Evolutionary conservation across 2,113 vertebrate species (phyloP).

Genomic region (Parus major): DNA sequence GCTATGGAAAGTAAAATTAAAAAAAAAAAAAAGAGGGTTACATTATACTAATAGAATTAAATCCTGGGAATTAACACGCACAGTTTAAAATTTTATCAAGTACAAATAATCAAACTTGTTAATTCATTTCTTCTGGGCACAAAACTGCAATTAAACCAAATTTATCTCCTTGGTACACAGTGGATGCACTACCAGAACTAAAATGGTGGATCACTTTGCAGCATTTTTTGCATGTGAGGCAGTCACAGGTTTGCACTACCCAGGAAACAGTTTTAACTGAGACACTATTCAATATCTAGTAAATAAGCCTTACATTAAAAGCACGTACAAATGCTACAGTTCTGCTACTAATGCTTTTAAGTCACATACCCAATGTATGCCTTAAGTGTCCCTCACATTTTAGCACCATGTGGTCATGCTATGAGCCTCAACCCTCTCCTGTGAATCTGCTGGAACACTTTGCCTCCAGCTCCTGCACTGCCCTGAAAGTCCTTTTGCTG

Average conservation of each 20-base stretch:
- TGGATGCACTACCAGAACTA: background rate
- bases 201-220: background rate
- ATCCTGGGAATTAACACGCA: background rate
- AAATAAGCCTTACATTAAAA: background rate
- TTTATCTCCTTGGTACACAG: background rate
- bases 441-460: background rate
- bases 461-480: background rate
- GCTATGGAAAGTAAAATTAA: background rate
- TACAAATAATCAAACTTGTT: background rate
- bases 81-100: conserved; percentile 16
- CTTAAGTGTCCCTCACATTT: background rate
- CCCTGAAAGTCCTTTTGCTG: accelerated
- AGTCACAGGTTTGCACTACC: background rate
- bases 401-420: background rate
- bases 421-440: accelerated
- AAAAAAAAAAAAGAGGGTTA: background rate
- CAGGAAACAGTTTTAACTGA: background rate
- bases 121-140: background rate
- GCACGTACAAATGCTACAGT: background rate
- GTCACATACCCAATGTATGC: background rate
- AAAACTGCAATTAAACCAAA: background rate
- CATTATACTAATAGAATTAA: conserved; percentile 21
- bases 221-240: background rate
- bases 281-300: background rate
- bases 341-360: background rate